These are phyloP conservation scores for Drepana falcataria DNA, from an alignment of 2,888 invertebrate species.

Conservation along the genomic window DNA sequence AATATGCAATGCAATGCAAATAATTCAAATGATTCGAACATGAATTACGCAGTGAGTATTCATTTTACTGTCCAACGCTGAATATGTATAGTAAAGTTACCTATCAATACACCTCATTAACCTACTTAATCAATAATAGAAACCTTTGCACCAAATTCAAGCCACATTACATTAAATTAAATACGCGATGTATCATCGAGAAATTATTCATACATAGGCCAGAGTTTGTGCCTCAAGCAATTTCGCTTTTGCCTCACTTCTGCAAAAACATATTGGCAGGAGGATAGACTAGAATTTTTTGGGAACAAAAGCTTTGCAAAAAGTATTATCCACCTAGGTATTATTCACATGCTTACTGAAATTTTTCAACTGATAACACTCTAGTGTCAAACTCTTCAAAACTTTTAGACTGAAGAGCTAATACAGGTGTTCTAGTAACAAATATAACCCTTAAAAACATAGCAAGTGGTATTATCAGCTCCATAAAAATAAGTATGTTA, in stretches of 20 bases:
- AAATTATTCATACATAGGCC: slow-evolving; percentile 59
- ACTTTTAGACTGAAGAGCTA: slow-evolving; percentile 11
- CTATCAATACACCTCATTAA: too few relatives aligned
- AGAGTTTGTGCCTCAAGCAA: slow-evolving; percentile 37
- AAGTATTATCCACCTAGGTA: too few relatives aligned
- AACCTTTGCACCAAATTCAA: slow-evolving; percentile 6
- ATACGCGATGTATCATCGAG: slow-evolving; percentile 50
- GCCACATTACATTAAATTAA: slow-evolving; percentile 32
- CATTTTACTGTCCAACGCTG: too few relatives aligned
- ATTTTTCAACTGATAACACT: too few relatives aligned
- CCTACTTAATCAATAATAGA: too few relatives aligned
- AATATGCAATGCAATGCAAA: too few relatives aligned
- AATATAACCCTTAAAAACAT: neutral
- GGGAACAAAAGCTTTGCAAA: slow-evolving; percentile 32
- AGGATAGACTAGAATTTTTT: slow-evolving; percentile 2
- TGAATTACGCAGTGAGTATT: too few relatives aligned
- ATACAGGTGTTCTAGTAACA: slow-evolving; percentile 7
- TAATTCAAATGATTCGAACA: too few relatives aligned
- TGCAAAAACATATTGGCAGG: slow-evolving; percentile 44
- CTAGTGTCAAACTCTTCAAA: too few relatives aligned
- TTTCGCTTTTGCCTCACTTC: slow-evolving; percentile 32
- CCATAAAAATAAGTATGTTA: slow-evolving; percentile 41
- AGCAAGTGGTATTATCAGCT: slow-evolving; percentile 20
- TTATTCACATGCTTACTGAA: too few relatives aligned
- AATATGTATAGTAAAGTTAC: too few relatives aligned